Evolutionary conservation across 2,797 vertebrate genomes (phyloP).

Genomic region (Eulemur rubriventer): DNA sequence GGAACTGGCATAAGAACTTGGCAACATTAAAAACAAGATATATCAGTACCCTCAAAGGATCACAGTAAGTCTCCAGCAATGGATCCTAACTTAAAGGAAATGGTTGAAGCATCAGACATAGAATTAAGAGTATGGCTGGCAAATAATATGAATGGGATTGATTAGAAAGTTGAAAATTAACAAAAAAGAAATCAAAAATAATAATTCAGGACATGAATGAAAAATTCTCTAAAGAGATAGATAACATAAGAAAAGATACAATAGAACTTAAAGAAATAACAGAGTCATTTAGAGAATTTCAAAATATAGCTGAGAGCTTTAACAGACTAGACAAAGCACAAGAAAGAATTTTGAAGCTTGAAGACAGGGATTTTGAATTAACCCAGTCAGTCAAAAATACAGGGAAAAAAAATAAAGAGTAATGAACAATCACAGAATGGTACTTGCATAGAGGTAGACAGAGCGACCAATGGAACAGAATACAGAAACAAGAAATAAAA

Average conservation of each 20-base stretch:
- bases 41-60: neutral
- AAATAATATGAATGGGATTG: neutral
- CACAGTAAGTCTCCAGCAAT: neutral
- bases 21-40: neutral
- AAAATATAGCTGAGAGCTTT: neutral
- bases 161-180: neutral
- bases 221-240: neutral
- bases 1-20: neutral
- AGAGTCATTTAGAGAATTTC: no score
- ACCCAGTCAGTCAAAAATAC: neutral
- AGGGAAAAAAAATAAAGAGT: neutral
- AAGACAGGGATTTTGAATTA: neutral
- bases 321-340: neutral
- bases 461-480: no score
- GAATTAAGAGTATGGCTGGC: neutral
- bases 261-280: no score
- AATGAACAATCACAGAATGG: neutral
- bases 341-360: neutral
- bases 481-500: no score
- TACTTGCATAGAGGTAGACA: no score
- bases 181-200: neutral
- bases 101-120: neutral
- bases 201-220: neutral
- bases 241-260: neutral
- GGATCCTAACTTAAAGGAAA: neutral